Conservation (phyloP, 2,888 invertebrate species). For the Himalopsyche tibetana region DNA sequence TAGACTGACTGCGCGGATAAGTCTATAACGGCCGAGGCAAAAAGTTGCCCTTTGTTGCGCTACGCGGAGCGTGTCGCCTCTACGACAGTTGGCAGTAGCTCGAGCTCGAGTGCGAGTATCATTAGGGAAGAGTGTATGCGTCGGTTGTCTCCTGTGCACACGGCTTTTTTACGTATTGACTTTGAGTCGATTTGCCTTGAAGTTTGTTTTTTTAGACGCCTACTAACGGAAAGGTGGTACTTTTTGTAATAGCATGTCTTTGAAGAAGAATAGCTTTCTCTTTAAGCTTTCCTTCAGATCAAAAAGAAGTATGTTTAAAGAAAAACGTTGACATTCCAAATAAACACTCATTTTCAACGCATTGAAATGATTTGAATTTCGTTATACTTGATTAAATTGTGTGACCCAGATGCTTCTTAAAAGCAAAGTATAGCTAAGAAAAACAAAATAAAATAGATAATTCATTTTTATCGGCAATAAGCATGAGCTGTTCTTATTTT, state of each 20-base stretch:
- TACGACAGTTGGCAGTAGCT: slow-evolving; percentile 60
- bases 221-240: slow-evolving; percentile 1
- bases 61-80: slow-evolving; percentile 63
- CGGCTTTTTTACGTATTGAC: slow-evolving; percentile 29
- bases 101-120: slow-evolving; percentile 46
- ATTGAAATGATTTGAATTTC: too few species aligned
- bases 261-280: not conserved
- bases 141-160: slow-evolving; percentile 34
- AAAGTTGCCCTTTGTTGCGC: slow-evolving; percentile 63
- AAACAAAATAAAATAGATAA: too few species aligned
- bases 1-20: slow-evolving; percentile 56
- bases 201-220: slow-evolving; percentile 24
- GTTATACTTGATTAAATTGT: too few species aligned
- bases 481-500: too few species aligned
- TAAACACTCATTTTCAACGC: too few species aligned
- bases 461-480: too few species aligned
- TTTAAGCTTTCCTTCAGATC: not conserved
- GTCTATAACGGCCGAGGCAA: slow-evolving; percentile 59
- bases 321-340: too few species aligned
- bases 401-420: too few species aligned
- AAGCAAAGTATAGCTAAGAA: too few species aligned
- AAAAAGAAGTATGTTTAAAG: not conserved
- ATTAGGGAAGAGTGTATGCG: slow-evolving; percentile 48
- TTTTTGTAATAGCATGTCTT: slow-evolving; percentile 15
- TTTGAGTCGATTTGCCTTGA: slow-evolving; percentile 34